Percentiles rank a stretch among this genome's conserved stretches.
Conservation (phyloP, 2,888 invertebrate species). For the Mimumesa dahlbomi region DNA sequence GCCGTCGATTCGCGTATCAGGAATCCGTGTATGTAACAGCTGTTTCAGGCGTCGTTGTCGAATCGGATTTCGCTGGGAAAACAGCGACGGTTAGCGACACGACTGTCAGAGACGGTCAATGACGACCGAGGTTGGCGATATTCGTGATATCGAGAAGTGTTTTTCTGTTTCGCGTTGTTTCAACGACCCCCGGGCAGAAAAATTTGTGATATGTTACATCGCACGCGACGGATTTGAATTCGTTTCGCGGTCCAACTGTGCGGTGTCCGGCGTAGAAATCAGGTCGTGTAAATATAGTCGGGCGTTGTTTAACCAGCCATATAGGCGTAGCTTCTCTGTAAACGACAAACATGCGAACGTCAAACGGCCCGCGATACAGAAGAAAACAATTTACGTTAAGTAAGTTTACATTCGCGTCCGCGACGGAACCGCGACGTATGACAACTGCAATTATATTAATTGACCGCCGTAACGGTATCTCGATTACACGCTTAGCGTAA, state of each 20-base stretch:
- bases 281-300: constrained; percentile 50
- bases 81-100: constrained; percentile 28
- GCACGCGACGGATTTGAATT: constrained; percentile 28
- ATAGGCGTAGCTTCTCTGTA: not conserved
- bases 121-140: constrained; percentile 27
- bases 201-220: too few species aligned
- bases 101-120: constrained; percentile 24
- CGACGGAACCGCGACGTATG: too few species aligned
- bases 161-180: constrained; percentile 30
- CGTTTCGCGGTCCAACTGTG: constrained; percentile 44
- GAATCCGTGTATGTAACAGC: constrained; percentile 18
- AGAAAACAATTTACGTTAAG: too few species aligned
- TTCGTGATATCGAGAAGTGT: constrained; percentile 32
- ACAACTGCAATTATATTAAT: too few species aligned
- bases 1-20: constrained; percentile 1
- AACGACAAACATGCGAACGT: constrained; percentile 3
- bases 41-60: constrained; percentile 16
- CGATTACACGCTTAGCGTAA: too few species aligned
- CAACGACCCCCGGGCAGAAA: constrained; percentile 3
- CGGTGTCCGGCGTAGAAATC: constrained; percentile 39
- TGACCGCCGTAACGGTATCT: too few species aligned
- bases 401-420: too few species aligned
- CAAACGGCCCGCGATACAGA: not conserved
- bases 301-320: constrained; percentile 51
- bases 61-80: constrained; percentile 12